These are phyloP conservation scores for Anneissia japonica DNA, from an alignment of 35 echinoderm and acorn worm species.

Conservation along the genomic window DNA sequence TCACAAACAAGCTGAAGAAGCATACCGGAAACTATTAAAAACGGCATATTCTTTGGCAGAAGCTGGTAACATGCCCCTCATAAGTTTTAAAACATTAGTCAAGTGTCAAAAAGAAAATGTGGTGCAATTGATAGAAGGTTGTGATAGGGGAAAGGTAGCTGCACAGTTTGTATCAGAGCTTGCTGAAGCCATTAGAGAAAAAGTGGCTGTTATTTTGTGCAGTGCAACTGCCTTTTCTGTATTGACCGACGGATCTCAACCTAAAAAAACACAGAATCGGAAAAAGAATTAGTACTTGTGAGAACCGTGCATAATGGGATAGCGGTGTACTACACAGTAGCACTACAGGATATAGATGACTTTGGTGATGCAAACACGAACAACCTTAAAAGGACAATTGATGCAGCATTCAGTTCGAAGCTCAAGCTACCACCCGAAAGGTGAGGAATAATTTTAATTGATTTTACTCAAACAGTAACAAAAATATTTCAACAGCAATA, in stretches of 20 bases:
- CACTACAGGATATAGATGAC: no score
- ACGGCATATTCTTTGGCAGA: constrained; percentile 15
- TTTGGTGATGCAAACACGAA: no score
- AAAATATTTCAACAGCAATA: no score
- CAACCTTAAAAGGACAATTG: not conserved
- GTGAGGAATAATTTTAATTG: not conserved
- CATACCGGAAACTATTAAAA: not conserved
- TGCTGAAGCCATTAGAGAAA: constrained; percentile 26
- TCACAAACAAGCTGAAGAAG: no score
- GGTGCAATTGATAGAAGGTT: no score
- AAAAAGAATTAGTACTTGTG: constrained; percentile 25
- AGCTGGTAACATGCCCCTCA: constrained; percentile 1
- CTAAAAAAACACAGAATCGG: constrained; percentile 18
- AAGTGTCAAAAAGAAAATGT: no score
- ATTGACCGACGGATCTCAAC: constrained; percentile 28
- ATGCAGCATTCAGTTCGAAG: constrained; percentile 28
- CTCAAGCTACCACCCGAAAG: constrained; percentile 18
- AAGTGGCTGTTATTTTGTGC: constrained; percentile 20
- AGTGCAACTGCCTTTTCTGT: constrained; percentile 1
- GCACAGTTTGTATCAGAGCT: constrained; percentile 12
- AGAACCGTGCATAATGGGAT: constrained; percentile 24
- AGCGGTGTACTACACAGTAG: not conserved
- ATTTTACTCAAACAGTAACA: no score
- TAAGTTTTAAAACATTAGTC: no score
- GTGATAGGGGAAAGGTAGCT: not conserved